Evolutionary conservation across 2,113 vertebrate genomes (phyloP).

Genomic region (Trogon surrucura): DNA sequence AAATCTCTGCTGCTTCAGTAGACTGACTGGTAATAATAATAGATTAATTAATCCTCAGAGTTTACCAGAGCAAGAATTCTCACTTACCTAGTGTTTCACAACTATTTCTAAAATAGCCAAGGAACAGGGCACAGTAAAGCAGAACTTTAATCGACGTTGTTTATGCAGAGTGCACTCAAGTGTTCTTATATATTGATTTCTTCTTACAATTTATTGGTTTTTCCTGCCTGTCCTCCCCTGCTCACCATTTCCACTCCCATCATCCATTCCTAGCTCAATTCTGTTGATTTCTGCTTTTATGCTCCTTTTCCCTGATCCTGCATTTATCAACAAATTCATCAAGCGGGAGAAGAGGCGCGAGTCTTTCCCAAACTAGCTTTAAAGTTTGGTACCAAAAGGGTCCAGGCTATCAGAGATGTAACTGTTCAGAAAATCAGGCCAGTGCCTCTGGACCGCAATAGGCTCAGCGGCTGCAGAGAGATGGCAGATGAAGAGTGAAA

Average conservation of each 20-base stretch:
- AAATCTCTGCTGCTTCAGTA: not conserved
- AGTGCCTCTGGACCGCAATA: not conserved
- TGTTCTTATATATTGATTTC: not conserved
- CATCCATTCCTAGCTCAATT: not conserved
- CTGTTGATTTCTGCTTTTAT: not conserved
- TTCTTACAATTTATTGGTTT: not conserved
- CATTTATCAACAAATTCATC: not conserved
- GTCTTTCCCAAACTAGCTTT: not conserved
- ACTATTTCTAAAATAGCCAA: not conserved
- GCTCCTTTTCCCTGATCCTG: not conserved
- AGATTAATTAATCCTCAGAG: not conserved
- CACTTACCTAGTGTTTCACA: not conserved
- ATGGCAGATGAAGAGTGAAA: conserved; percentile 25
- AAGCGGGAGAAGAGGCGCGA: not conserved
- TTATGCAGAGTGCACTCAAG: not conserved
- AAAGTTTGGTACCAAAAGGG: not conserved
- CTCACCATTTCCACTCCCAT: not conserved
- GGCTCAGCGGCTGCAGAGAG: not conserved
- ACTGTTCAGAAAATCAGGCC: not conserved
- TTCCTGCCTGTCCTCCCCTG: not conserved
- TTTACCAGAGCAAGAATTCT: not conserved
- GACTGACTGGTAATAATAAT: not conserved
- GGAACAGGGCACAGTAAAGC: not conserved
- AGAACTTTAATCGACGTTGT: not conserved
- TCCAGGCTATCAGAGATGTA: not conserved